Percentiles rank a stretch among this genome's conserved stretches.
Conservation (phyloP, 2,113 vertebrate species). For the Odocoileus hemionus region DNA sequence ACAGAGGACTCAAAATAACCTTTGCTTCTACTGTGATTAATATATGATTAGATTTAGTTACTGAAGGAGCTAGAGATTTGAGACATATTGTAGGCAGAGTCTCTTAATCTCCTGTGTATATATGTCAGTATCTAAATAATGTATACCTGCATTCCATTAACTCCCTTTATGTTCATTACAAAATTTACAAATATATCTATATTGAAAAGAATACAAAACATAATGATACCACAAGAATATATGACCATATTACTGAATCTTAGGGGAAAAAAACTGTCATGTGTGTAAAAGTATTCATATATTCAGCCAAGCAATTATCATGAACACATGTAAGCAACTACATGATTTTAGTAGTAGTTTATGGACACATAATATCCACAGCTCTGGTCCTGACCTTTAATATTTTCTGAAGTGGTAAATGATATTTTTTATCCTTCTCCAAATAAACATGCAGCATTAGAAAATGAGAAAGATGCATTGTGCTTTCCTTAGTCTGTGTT, state of each 20-base stretch:
- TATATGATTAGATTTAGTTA: constrained; percentile 7
- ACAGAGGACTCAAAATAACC: neutral
- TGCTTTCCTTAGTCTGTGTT: neutral
- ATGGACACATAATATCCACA: neutral
- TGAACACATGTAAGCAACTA: neutral
- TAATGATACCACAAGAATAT: neutral
- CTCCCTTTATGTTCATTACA: neutral
- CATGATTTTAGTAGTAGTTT: neutral
- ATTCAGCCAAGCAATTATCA: neutral
- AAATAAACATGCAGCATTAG: neutral
- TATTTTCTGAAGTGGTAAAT: neutral
- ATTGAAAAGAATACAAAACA: constrained; percentile 1
- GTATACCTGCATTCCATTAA: neutral
- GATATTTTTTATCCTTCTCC: neutral
- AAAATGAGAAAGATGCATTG: neutral
- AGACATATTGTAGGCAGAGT: neutral
- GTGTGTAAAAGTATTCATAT: neutral
- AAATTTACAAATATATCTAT: neutral
- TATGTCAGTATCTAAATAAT: neutral
- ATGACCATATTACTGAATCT: neutral
- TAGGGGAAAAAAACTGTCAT: neutral
- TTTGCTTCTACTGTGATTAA: neutral
- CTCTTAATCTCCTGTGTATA: neutral
- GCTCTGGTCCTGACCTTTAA: neutral
- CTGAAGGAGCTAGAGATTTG: neutral